Base-by-base conservation (phyloP, 2,113 vertebrate species). In the Micronycteris hirsuta region DNA sequence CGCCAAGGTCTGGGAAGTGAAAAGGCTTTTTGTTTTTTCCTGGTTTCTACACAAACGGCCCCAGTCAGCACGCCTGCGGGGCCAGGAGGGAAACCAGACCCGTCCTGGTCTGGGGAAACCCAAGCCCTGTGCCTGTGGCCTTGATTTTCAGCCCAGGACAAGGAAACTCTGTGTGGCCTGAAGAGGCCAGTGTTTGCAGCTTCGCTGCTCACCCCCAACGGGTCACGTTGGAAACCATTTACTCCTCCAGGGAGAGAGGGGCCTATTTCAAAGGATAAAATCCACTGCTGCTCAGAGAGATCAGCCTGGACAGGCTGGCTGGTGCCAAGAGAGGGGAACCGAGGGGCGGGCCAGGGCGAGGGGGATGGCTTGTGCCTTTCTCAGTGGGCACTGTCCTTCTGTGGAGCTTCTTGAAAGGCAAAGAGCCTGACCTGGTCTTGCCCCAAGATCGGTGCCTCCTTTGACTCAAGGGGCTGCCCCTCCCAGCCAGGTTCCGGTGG, bases 141-240 rank as follows among this genome's bases (percentile, higher is more conserved):
- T 54, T 91, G 71, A 14, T 96, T 96, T 47, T 56, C 90, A 89
- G 68, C 93, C 91, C 86, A 52, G 94, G 96, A 98, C 97, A 97
- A 98, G 97, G 96, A 26, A 58, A 94, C 96, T 88, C 92, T 98
- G 97, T 98, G 86, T 91, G 89, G 97, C 96, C 96, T 96, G 94
- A 89, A 87, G 85, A 31, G 94, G 77, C 98, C 90, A 80, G 70
- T 61, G 92, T 95, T 22, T 41, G 76, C 31, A 41, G 90, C 24
- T 54, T 87, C 24, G 11, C n/a, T 73, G 61, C 84, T 68, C 54
- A 47, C 67, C 4, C 41, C 12, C 1, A 58, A 86, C 80, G 63
- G 22, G 49, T 33, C 93, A n/a, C 16, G 56, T 95, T 33, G 73
- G 94, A 71, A 94, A 47, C 0, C 28, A 36, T 28, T 41, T 4